Percentiles rank a stretch among this genome's conserved stretches.
phyloP scores from a whole-genome alignment of 2,797 vertebrate genomes.

The Acipenser transmontanus region DNA sequence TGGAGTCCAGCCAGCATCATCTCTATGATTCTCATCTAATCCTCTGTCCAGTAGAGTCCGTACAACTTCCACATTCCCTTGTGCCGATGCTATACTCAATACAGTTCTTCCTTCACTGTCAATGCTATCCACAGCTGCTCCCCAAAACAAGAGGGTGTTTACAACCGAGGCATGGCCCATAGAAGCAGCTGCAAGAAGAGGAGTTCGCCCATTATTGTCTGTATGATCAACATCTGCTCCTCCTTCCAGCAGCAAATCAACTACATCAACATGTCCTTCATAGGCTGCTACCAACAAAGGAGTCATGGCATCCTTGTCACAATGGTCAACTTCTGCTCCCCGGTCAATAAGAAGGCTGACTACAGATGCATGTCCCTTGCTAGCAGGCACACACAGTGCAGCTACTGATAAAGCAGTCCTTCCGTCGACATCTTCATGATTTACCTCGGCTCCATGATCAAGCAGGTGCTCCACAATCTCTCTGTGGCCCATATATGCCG shows the following conservation, averaged over 20 bases:
- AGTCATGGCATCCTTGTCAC: constrained; percentile 97
- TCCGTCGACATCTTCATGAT: constrained; percentile 93
- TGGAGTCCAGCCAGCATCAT: constrained; percentile 95
- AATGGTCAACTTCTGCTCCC: constrained; percentile 91
- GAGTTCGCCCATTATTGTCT: constrained; percentile 91
- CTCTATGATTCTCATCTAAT: constrained; percentile 92
- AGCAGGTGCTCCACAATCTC: constrained; percentile 94
- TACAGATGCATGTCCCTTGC: constrained; percentile 89
- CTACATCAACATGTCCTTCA: constrained; percentile 94
- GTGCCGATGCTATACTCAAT: constrained; percentile 92
- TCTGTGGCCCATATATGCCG: constrained; percentile 94
- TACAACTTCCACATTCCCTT: constrained; percentile 96
- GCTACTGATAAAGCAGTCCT: constrained; percentile 91
- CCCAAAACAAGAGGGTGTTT: constrained; percentile 93
- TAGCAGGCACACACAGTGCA: constrained; percentile 91
- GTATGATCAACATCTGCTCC: constrained; percentile 95
- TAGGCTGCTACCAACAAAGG: constrained; percentile 93
- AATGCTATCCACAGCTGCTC: constrained; percentile 93
- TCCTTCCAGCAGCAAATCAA: constrained; percentile 91
- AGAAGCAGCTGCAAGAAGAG: constrained; percentile 92
- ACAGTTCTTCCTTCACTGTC: constrained; percentile 95
- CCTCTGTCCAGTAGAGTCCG: constrained; percentile 96
- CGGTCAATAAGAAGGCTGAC: constrained; percentile 91
- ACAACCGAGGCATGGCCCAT: constrained; percentile 96
- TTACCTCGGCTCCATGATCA: constrained; percentile 87